Percentiles rank a stretch among this genome's conserved stretches.
These are phyloP conservation scores for Athene cunicularia DNA, from an alignment of 2,113 vertebrate genomes.

Conservation along the genomic window DNA sequence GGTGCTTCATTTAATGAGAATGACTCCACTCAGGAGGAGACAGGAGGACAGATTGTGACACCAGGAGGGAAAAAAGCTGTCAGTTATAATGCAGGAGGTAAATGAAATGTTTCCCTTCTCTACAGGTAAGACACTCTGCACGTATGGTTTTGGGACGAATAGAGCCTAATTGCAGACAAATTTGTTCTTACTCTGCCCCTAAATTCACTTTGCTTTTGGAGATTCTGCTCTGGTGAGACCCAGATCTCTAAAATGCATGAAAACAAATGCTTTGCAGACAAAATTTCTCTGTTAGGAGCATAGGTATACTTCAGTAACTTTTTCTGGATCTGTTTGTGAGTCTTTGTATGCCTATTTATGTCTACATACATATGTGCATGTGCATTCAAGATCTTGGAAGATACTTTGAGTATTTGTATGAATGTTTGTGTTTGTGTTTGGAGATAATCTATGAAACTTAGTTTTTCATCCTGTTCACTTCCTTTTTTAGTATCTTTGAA, in stretches of 20 bases:
- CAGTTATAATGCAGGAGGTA: not conserved
- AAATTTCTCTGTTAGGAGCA: not conserved
- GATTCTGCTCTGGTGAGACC: not conserved
- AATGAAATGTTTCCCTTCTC: not conserved
- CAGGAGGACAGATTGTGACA: not conserved
- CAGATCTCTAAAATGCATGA: not conserved
- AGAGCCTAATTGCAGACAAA: not conserved
- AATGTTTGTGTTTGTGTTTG: not conserved
- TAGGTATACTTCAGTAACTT: not conserved
- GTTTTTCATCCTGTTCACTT: not conserved
- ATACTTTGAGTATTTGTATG: not conserved
- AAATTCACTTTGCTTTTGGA: not conserved
- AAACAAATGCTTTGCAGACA: not conserved
- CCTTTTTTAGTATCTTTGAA: not conserved
- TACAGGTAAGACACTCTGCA: not conserved
- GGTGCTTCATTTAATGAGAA: not conserved
- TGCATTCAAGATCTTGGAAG: not conserved
- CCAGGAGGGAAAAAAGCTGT: not conserved
- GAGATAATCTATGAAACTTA: not conserved
- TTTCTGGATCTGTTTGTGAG: not conserved
- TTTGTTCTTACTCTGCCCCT: not conserved
- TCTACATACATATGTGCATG: accelerated
- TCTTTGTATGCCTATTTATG: not conserved
- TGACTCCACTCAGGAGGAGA: not conserved
- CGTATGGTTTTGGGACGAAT: not conserved